Conservation (phyloP, 2,797 vertebrate genomes). For the Molossus molossus region DNA sequence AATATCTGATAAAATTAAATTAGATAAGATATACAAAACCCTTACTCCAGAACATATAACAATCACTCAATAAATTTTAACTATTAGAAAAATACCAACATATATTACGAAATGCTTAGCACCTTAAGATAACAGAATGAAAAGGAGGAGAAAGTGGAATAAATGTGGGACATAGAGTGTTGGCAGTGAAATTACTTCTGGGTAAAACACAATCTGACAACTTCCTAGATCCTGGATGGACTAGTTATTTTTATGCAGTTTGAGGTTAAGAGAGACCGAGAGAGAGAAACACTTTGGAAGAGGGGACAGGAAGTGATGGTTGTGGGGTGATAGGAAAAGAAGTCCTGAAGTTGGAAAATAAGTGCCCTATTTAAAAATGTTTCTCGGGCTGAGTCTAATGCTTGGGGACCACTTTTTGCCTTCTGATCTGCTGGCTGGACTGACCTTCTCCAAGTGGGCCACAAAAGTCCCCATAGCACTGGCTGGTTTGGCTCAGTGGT, state of each 20-base stretch:
- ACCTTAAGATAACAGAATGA: slow-evolving; percentile 16
- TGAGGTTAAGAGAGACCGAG: slow-evolving; percentile 48
- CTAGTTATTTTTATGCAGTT: slow-evolving; percentile 62
- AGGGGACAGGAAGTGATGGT: not conserved
- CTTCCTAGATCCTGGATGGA: slow-evolving; percentile 19
- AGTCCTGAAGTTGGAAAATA: slow-evolving; percentile 55
- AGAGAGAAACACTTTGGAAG: not conserved
- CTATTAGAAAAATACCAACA: slow-evolving; percentile 34
- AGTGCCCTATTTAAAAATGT: slow-evolving; percentile 43
- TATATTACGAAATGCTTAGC: not conserved
- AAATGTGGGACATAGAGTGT: not conserved
- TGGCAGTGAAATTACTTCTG: slow-evolving; percentile 52
- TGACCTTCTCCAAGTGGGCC: slow-evolving; percentile 36
- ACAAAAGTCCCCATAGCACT: slow-evolving; percentile 33
- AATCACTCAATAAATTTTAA: not conserved
- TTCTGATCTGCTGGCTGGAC: not conserved
- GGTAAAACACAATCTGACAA: slow-evolving; percentile 66
- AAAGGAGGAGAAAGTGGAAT: not conserved
- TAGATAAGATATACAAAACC: slow-evolving; percentile 19
- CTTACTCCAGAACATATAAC: not conserved
- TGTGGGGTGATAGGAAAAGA: not conserved
- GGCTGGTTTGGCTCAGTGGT: no score
- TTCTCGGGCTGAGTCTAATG: slow-evolving; percentile 2
- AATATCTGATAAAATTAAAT: slow-evolving; percentile 64
- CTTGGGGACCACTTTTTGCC: slow-evolving; percentile 45